Evolutionary conservation across 2,797 vertebrate species (phyloP), one percentile per base, ranked within the genome.

Genomic region (Neomorphus geoffroyi): DNA sequence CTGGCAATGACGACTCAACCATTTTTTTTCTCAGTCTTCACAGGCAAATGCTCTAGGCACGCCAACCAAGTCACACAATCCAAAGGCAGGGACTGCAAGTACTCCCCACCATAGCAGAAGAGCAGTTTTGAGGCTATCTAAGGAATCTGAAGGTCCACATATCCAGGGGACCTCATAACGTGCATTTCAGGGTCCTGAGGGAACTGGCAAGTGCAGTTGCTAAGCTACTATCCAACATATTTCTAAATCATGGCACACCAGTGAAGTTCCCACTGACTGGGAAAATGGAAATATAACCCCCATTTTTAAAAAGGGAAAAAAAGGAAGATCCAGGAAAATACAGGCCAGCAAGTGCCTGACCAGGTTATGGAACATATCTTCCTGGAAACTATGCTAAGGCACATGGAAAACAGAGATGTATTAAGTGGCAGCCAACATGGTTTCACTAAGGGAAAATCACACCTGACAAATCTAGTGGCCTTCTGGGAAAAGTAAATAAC

Each of bases 121-220:
- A 54, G 43, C 14, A 60, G 12, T 28, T 32, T 83, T 2, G 3
- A 79, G 71, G 41, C 2, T 18, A 35, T 18, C 45, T 35, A 56
- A 27, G 19, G 60, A 77, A 61, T 13, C 7, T 45, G 22, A 80
- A 75, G 4, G 18, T 26, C 8, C 4, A 12, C 12, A 66, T 30
- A 24, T 13, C 60, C 13, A 2, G 21, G 3, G 5, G 18, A 65
- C 15, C 26, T 50, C 32, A 53, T 48, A 16, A 83, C 14, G 60
- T 24, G 7, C 11, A 43, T 32, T n/a, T 0, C 0, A 4, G 3
- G 11, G 9, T 78, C 37, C 43, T 30, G 8, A 64, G 3, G 7
- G 16, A 83, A 69, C 10, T 18, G 50, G 27, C 41, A 28, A 53
- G 80, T 51, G 60, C 77, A 75, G 8, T 23, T 41, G 33, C 19